Evolutionary conservation across 2,113 vertebrate species (phyloP), one percentile per base, ranked within the genome.

Genomic region (Ivindomyrus marchei): DNA sequence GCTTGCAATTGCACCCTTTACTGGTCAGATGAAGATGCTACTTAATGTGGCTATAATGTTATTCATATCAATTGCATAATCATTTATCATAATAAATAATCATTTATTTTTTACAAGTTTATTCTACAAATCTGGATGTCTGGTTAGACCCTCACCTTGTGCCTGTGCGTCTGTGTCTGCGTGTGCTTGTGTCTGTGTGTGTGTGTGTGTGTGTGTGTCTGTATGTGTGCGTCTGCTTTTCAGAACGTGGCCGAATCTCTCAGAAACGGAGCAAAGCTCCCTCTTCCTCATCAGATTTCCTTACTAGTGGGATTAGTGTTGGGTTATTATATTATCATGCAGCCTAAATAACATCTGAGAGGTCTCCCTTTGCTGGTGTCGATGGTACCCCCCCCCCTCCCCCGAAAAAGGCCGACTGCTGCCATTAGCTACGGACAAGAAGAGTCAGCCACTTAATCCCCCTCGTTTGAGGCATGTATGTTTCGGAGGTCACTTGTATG

Each of bases 221-320:
- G 47, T 49, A 2, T 49, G 45, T 7, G n/a, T 11, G 21, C 4
- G 19, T 87, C 27, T 46, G 80, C 80, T 24, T 45, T 10, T 84
- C 80, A 45, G 21, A 84, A n/a, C 1, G 36, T 84, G 42, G 80
- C 80, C 17, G 31, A 39, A 24, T 88, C 39, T 11, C 39, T 45
- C 36, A 62, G 19, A 15, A 24, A 49, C 11, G 46, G 86, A 91
- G 91, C 1, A 39, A 90, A 53, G 90, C n/a, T 66, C n/a, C n/a
- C 24, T 66, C 24, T n/a, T 62, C 92, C 91, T 91, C 92, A 92
- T 93, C 92, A 93, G 90, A 92, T 93, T 92, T 92, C 90, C 90
- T 91, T 88, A 92, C 92, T 90, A 90, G 84, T 89, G 74, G 91
- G 92, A 93, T 93, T 92, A 92, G 56, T 39, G 31, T 42, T 62